These are phyloP conservation scores for Blastobasis adustella DNA, from an alignment of 2,888 invertebrate genomes.

Conservation along the genomic window DNA sequence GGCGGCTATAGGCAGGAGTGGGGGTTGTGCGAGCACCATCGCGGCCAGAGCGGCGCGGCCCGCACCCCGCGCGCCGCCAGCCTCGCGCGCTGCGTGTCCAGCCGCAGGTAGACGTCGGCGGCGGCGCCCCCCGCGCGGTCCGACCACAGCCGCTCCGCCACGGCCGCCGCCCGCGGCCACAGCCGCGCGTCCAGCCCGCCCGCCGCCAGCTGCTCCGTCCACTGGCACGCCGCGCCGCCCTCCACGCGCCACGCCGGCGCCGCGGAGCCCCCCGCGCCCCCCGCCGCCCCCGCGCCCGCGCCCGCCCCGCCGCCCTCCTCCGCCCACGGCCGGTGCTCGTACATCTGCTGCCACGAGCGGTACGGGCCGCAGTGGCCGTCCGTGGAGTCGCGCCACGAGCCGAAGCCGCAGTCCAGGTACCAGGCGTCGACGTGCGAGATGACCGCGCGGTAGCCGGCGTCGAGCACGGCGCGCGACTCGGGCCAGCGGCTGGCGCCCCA, in stretches of 20 bases:
- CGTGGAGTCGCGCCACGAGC: conserved; percentile 87
- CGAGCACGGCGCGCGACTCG: conserved; percentile 83
- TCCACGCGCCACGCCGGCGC: conserved; percentile 67
- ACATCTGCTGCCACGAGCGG: conserved; percentile 90
- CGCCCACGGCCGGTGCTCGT: conserved; percentile 87
- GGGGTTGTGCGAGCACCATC: conserved; percentile 85
- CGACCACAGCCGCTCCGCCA: conserved; percentile 87
- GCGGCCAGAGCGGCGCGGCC: conserved; percentile 84
- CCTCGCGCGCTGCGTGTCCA: conserved; percentile 79
- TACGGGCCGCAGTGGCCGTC: conserved; percentile 92
- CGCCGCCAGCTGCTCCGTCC: conserved; percentile 88
- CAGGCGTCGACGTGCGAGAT: conserved; percentile 91
- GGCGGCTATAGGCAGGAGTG: conserved; percentile 76
- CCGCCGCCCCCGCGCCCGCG: conserved; percentile 36
- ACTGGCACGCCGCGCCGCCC: conserved; percentile 90
- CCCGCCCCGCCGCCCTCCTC: conserved; percentile 32
- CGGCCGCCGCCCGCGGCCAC: conserved; percentile 88
- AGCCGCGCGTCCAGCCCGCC: conserved; percentile 83
- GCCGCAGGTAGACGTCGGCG: conserved; percentile 79
- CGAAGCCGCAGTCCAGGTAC: conserved; percentile 92
- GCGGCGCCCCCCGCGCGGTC: conserved; percentile 69
- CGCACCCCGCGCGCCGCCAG: conserved; percentile 76
- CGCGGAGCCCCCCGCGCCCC: conserved; percentile 35
- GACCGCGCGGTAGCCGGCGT: conserved; percentile 85
- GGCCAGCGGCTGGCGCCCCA: conserved; percentile 90